Evolutionary conservation across 2,888 invertebrate species (phyloP), one percentile per base, ranked within the genome.

Genomic region (Lasiommata megera): DNA sequence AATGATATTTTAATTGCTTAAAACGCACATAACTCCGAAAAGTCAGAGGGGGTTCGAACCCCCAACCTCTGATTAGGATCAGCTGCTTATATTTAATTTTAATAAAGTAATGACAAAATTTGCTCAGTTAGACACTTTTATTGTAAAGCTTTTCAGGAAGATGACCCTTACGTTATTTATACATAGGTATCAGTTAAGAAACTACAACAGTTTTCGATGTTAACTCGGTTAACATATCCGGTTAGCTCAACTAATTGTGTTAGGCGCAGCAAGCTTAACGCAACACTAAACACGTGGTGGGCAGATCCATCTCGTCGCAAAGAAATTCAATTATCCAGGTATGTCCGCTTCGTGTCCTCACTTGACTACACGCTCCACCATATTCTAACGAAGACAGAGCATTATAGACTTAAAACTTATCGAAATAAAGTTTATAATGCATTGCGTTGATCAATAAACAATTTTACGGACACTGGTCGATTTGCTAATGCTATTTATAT

Each of bases 271-370:
- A 61, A 60, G 63, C 61, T 70, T 60, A 64, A 60, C 63, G 65
- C 67, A 59, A 71, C 71, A 70, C 77, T 75, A 78, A 78, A 80
- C 76, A 77, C 71, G 63, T 67, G 62, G 69, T 70, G 70, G 73
- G 71, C 69, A 70, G 66, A 58, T 67, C 73, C 76, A 72, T 71
- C 69, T 67, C 72, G 67, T 70, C 71, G 69, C 62, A 67, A 68
- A 79, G 78, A 80, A 78, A 84, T 81, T 78, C 80, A 84, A 84
- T 84, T 84, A 80, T 67, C 69, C 73, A 73, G 75, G 74, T 76
- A 78, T 72, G 76, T 79, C 60, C 58, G 69, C 71, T 76, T 73
- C 77, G 77, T 71, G 74, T 72, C 73, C 73, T 67, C 58, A 61
- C 62, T 58, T 37, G 31, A 53, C 50, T 57, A 44, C 55, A 51